Evolutionary conservation across 1,140 invertebrate species (phyloP).

Genomic region (Aphelenchoides besseyi): DNA sequence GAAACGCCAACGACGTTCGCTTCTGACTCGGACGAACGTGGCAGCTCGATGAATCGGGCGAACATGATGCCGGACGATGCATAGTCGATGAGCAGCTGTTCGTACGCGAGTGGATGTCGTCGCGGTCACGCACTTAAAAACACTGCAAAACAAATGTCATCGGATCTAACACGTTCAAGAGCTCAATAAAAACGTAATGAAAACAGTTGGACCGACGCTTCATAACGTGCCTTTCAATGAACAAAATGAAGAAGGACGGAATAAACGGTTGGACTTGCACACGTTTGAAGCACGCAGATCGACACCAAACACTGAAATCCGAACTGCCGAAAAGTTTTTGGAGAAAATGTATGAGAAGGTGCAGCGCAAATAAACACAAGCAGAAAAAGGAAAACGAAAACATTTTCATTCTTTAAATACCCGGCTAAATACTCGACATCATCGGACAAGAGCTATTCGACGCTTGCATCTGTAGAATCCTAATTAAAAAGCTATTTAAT

Average conservation of each 20-base stretch:
- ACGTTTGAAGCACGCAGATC: not conserved
- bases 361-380: not conserved
- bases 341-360: not conserved
- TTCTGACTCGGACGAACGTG: not conserved
- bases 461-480: not conserved
- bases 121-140: not conserved
- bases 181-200: not conserved
- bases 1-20: constrained; percentile 3
- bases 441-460: not conserved
- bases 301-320: not conserved
- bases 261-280: not conserved
- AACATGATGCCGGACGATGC: constrained; percentile 7
- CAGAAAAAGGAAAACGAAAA: not conserved
- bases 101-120: not conserved
- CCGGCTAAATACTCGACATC: too few species aligned
- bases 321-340: constrained; percentile 10
- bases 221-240: not conserved
- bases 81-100: not conserved
- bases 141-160: not conserved
- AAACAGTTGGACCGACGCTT: not conserved
- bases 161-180: not conserved
- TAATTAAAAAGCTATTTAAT: not conserved
- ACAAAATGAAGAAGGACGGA: not conserved
- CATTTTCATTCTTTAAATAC: not conserved
- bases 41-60: not conserved